Base-by-base conservation (phyloP, 1,140 invertebrate genomes). In the Brachionus asplanchnoidis region DNA sequence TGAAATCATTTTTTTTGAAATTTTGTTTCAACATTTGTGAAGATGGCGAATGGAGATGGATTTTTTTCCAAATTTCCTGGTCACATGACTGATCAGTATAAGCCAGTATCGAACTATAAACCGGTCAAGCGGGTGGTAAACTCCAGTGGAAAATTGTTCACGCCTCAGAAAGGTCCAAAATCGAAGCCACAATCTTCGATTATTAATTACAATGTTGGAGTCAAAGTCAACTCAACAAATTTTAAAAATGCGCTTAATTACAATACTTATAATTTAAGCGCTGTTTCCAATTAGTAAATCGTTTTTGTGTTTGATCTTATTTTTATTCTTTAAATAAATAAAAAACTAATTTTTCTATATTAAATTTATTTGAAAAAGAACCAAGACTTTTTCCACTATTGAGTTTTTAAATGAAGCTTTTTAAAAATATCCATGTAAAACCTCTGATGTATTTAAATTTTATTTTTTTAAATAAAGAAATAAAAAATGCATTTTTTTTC, bases 21-120 rank as follows among this genome's bases (percentile, higher is more conserved):
- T n/a, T 56, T 20, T 8, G 26, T 66, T 44, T 53, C 14, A 14
- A 3, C 2, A 12, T 14, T 46, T 46, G 44, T 46, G 8, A 73
- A 90, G 89, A 86, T 88, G 86, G 89, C 86, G 46, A 86, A 87
- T 84, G 88, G 89, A 78, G 87, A 87, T 85, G 89, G 89, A 44
- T 89, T 88, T 79, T 90, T 90, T 87, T 88, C 89, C 73, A 85
- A 86, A 26, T 90, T 89, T 85, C 89, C 89, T 17, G 86, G 86
- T 12, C 88, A 90, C 79, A 89, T 88, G 56, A 85, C 84, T 20
- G 88, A 90, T 85, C 86, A 88, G 14, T 89, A 88, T 85, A 87
- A 86, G 79, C 85, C 87, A 26, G 14, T 66, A 40, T n/a, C 46
- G 9, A 79, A 85, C 11, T 50, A 46, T 23, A 85, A 85, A 6